Evolutionary conservation across 2,888 invertebrate species (phyloP).

Genomic region (Steinernema carpocapsae): DNA sequence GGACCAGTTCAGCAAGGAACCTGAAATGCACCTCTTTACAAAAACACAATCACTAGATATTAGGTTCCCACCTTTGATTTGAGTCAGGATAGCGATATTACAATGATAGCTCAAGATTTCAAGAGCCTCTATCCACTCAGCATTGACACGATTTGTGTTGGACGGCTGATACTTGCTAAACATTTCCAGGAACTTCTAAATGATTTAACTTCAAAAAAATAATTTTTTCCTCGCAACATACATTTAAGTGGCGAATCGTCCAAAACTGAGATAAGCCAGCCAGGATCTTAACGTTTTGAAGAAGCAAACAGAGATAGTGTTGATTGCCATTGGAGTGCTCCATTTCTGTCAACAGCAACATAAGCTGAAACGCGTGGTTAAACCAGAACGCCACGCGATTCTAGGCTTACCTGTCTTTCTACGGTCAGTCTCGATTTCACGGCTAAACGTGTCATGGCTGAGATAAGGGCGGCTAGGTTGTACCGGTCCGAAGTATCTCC

Average conservation of each 20-base stretch:
- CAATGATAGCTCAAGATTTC: neutral
- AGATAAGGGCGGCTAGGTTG: conserved; percentile 41
- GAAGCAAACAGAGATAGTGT: conserved; percentile 26
- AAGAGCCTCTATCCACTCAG: neutral
- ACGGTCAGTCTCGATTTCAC: conserved; percentile 37
- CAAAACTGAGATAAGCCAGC: conserved; percentile 45
- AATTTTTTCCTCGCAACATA: conserved; percentile 17
- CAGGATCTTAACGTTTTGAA: conserved; percentile 40
- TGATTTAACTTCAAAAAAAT: neutral
- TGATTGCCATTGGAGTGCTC: conserved; percentile 32
- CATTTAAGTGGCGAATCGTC: conserved; percentile 40
- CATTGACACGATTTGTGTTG: conserved; percentile 8
- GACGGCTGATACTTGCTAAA: neutral
- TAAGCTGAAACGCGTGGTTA: conserved; percentile 38
- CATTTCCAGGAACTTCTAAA: conserved; percentile 12
- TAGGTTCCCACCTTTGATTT: neutral
- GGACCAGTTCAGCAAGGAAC: neutral
- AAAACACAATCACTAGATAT: no score
- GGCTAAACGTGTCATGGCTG: conserved; percentile 43
- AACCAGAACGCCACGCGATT: neutral
- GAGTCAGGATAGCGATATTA: neutral
- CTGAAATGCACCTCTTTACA: neutral
- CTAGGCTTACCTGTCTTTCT: conserved; percentile 38
- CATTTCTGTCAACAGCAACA: conserved; percentile 40
- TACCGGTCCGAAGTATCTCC: conserved; percentile 35